Conservation (phyloP, 2,888 invertebrate species). For the Frankliniella intonsa region DNA sequence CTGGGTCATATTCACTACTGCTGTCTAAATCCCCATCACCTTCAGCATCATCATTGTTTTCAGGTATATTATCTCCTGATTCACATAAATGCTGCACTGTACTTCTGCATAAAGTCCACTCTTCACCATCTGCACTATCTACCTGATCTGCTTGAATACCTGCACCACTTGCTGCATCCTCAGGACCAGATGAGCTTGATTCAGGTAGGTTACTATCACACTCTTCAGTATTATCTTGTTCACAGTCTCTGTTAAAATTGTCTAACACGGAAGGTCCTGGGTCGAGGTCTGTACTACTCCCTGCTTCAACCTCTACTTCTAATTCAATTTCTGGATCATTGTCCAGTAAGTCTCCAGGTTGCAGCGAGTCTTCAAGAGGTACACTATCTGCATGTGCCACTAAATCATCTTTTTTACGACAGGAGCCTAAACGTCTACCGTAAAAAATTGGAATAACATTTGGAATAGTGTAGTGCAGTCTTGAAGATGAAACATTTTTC, state of each 20-base stretch:
- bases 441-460: neutral
- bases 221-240: constrained; percentile 18
- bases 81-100: neutral
- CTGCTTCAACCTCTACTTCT: constrained; percentile 12
- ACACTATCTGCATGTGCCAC: neutral
- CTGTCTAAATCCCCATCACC: neutral
- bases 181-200: constrained; percentile 2
- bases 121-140: constrained; percentile 22
- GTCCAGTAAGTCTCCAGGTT: neutral
- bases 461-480: neutral
- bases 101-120: neutral
- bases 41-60: constrained; percentile 31
- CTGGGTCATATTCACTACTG: neutral
- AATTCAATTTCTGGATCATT: constrained; percentile 17
- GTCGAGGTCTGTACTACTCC: neutral
- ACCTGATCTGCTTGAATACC: constrained; percentile 10
- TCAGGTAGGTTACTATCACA: constrained; percentile 14
- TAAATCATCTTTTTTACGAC: neutral
- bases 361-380: neutral
- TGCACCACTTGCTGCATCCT: neutral
- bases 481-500: neutral
- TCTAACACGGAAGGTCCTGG: neutral
- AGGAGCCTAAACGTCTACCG: neutral
- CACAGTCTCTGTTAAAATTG: constrained; percentile 3
- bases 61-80: neutral